Base-by-base conservation (phyloP, 2,888 invertebrate genomes). In the Leucania comma region DNA sequence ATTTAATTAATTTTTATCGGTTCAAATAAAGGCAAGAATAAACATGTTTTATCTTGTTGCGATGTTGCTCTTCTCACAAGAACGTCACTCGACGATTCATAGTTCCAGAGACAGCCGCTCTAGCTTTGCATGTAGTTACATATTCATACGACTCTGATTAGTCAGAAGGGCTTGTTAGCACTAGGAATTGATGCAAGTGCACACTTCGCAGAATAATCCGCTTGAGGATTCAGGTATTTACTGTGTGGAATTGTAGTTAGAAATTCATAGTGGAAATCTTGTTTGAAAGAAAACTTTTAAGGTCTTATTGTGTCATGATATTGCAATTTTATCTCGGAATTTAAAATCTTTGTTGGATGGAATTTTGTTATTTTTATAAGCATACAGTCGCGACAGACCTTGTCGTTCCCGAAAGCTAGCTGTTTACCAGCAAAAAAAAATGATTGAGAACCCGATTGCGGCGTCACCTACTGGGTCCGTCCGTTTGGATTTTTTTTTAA, bases 111-210 rank as follows among this genome's bases (percentile, higher is more conserved):
- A 50, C 56, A 22, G 42, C 8, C 9, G 26, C 26, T 35, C 24
- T 24, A 74, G 20, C 12, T 66, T 48, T 66, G 67, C 48, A 50
- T 60, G n/a, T 51, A 46, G 46, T 61, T 75, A 46, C 59, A 60
- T 57, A 75, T 73, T 75, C 57, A 59, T 22, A 46, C 5, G 12
- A 10, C 24, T 68, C 22, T 26, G 29, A 58, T 58, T 76, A 76
- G 48, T 32, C 20, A 69, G 62, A 69, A 62, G 12, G 29, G 26
- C 58, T n/a, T 22, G 48, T 48, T 48, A 42, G 51, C 35, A 32
- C 56, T 58, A 35, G 29, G 38, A 69, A 58, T 68, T 48, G 58
- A 59, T 59, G 29, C 48, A 54, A 29, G 38, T 66, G 53, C n/a
- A 5, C 20, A 0, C 17, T 74, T 58, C 57, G 42, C 24, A n/a